Conservation (phyloP, 2,113 vertebrate genomes). For the Zingel zingel region DNA sequence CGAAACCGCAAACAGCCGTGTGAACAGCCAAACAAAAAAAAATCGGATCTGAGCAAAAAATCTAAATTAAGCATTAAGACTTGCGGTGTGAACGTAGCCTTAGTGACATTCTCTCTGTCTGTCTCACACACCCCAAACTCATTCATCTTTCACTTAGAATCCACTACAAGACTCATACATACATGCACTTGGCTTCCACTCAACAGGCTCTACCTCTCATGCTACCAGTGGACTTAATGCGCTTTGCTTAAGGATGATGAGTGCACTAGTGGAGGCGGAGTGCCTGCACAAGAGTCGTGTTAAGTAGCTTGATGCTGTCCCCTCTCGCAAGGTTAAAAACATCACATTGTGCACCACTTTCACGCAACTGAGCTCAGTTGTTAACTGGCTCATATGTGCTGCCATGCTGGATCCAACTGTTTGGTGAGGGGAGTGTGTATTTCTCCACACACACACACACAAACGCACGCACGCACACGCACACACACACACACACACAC, state of each 20-base stretch:
- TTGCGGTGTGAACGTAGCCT: no score
- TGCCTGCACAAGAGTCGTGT: conserved; percentile 59
- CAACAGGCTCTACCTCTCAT: conserved; percentile 50
- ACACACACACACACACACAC: conserved; percentile 5
- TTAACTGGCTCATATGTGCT: conserved; percentile 40
- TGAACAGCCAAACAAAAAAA: no score
- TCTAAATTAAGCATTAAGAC: no score
- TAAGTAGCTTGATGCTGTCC: conserved; percentile 65
- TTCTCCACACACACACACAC: neutral
- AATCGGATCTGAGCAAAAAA: no score
- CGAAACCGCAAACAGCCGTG: no score
- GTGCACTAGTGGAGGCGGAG: conserved; percentile 58
- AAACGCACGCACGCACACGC: conserved; percentile 2
- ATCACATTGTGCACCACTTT: conserved; percentile 64
- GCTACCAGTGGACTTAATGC: conserved; percentile 60
- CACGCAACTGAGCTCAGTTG: conserved; percentile 42
- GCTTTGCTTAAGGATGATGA: conserved; percentile 69
- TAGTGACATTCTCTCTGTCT: conserved; percentile 27
- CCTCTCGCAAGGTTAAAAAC: conserved; percentile 72
- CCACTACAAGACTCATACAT: conserved; percentile 54
- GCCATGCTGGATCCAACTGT: conserved; percentile 27
- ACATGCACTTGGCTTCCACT: conserved; percentile 53
- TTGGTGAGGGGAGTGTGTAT: conserved; percentile 5
- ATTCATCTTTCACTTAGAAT: conserved; percentile 53
- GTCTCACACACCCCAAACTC: conserved; percentile 37